Base-by-base conservation (phyloP, 2,888 invertebrate species). In the Tromatobia lineatoria region DNA sequence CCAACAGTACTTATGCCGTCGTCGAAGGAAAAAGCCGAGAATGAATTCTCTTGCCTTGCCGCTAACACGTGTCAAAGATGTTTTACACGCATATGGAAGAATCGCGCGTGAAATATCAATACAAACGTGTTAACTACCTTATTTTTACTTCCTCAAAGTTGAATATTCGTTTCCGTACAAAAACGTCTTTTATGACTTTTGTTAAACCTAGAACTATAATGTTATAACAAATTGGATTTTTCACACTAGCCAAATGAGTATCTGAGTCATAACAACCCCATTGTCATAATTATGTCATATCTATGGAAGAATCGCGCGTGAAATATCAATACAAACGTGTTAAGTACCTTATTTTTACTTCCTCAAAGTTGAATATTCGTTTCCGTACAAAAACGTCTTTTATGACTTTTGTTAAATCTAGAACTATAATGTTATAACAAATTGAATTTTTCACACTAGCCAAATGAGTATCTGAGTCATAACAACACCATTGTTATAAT, bases 21-120 rank as follows among this genome's bases (percentile, higher is more conserved):
- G 57, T 25, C 57, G 57, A 57, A 57, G 57, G 57, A 57, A 57
- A 57, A 57, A 57, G 25, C 57, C 2, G 50, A 50, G 23, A 6
- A 15, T 57, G 25, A 23, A 15, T 1, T 23, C 23, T 23, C n/a
- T 50, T 50, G 50, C 50, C 50, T 50, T 50, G 50, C 18, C 18
- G 50, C n/a, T 6, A 25, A 57, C 23, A 25, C 57, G 57, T 54
- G 54, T 20, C 10, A 20, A 20, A 15, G 11, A n/a, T 52, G 23
- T 54, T 23, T 20, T 11, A 57, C 23, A 57, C 57, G 25, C 25
- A 15, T 57, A 57, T 57, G 25, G 57, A 23, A 13, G 25, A 57
- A 57, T 25, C 57, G 25, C 57, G 57, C 15, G 25, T 15, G 57
- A 25, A 25, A 57, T 57, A 57, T 23, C 57, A 57, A 57, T 57